Evolutionary conservation across 2,888 invertebrate species (phyloP), one percentile per base, ranked within the genome.

Genomic region (Acanthacorydalis orientalis): DNA sequence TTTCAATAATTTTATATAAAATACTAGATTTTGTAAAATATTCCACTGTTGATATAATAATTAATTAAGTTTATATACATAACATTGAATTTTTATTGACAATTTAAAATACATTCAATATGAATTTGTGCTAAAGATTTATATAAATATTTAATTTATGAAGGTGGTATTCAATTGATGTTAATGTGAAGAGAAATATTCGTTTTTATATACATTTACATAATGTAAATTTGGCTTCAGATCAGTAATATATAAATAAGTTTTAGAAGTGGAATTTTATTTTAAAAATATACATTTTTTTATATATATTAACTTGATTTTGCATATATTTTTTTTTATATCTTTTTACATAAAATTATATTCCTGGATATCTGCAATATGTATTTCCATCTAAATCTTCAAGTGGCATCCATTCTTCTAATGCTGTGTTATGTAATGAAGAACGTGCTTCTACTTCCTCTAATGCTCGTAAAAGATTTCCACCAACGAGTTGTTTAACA

Each of bases 401-500:
- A 39, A 67, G 64, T 1, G 73, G 64, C 51, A 74, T 73, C 70
- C 71, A 69, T 50, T 74, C 72, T 51, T 74, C 73, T 44, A 68
- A 65, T 0, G 74, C 62, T 2, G 67, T 59, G 3, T 61, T 57
- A 33, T 64, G 49, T 4, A 57, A 56, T 4, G 55, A 53, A 4
- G 65, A 63, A 41, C 63, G 59, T 33, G 55, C 55, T 52, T 70
- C 69, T 15, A 70, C 72, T 58, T 74, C 73, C 16, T 69, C 65
- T 48, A 76, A 57, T 41, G 75, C 72, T 48, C 76, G 60, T 49
- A 76, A 64, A 40, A 77, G 64, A 61, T 76, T 76, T 8, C 72
- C 71, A 4, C 76, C 75, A 14, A 75, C 73, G 31, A 76, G 58
- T 55, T 75, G 75, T 57, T 74, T 73, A 40, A 76, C 70, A 39